Evolutionary conservation across 1,140 invertebrate species (phyloP).

Genomic region (Laodelphax striatellus): DNA sequence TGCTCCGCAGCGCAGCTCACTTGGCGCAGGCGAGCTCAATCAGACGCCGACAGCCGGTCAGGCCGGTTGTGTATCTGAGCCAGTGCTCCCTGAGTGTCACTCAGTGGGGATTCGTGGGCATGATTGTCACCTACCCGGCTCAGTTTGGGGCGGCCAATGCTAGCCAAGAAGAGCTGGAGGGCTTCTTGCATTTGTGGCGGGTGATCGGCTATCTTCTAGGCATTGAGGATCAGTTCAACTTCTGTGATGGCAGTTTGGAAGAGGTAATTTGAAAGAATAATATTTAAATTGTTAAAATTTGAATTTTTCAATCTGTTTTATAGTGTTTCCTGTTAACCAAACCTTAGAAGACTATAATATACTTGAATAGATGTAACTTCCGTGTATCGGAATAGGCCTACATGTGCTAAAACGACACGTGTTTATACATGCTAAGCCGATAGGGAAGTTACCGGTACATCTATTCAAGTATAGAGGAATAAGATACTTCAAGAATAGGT

Average conservation of each 20-base stretch:
- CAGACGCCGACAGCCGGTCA: constrained; percentile 18
- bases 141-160: constrained; percentile 44
- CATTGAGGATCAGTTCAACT: constrained; percentile 60
- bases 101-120: constrained; percentile 75
- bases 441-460: too few relatives aligned
- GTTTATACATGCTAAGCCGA: too few relatives aligned
- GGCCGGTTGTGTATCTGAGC: constrained; percentile 32
- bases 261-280: too few relatives aligned
- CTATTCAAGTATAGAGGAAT: too few relatives aligned
- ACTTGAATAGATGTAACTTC: too few relatives aligned
- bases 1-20: constrained; percentile 9
- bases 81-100: constrained; percentile 75
- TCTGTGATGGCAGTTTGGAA: constrained; percentile 36
- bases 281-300: too few relatives aligned
- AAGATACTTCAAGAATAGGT: too few relatives aligned
- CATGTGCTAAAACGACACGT: too few relatives aligned
- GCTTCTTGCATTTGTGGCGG: constrained; percentile 69
- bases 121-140: constrained; percentile 50
- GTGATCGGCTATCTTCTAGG: constrained; percentile 68
- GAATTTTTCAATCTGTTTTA: too few relatives aligned
- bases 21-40: constrained; percentile 11
- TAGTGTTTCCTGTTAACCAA: too few relatives aligned
- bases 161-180: constrained; percentile 48
- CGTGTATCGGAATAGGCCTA: too few relatives aligned
- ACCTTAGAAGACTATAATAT: too few relatives aligned